Base-by-base conservation (phyloP, 2,888 invertebrate species). In the Enoplolaimus lenunculus region DNA sequence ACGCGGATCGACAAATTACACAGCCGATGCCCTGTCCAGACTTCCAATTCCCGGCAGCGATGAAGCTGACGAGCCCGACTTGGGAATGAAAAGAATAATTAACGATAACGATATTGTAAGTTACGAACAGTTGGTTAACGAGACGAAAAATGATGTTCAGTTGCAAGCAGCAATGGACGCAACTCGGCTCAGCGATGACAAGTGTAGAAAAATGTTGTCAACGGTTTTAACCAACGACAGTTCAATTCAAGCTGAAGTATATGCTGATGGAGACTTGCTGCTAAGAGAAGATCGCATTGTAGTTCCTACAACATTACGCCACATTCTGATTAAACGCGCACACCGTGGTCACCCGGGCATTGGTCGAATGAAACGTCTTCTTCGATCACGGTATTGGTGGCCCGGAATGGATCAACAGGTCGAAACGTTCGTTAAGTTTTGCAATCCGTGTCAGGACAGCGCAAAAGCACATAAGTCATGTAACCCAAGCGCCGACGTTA, bases 311-410 rank as follows among this genome's bases (percentile, higher is more conserved):
- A 66, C 34, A 31, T 34, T 66, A n/a, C 28, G 67, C 31, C 30
- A 34, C 26, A 34, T 34, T n/a, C 33, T 66, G 13, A 21, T 66
- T 29, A 29, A n/a, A 31, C 67, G 31, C 7, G 67, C 67, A 29
- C 67, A 66, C 31, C 67, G 34, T 33, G 67, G 67, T 31, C 67
- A 66, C n/a, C 67, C 67, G n/a, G 29, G 67, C 2, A 66, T 66
- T 7, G 67, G 31, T 2, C 67, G 67, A 30, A 66, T 66, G 67
- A 66, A 66, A 31, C 67, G 67, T n/a, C 31, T 34, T n/a, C n/a
- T 66, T 2, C 31, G 67, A n/a, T 21, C 31, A 31, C 3, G 34
- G n/a, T 66, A 66, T 34, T 66, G 67, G 31, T 66, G 67, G 67
- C 67, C 67, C 3, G n/a, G 34, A 29, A 7, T 33, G n/a, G 21